Base-by-base conservation (phyloP, 2,888 invertebrate species). In the Helleia helle region DNA sequence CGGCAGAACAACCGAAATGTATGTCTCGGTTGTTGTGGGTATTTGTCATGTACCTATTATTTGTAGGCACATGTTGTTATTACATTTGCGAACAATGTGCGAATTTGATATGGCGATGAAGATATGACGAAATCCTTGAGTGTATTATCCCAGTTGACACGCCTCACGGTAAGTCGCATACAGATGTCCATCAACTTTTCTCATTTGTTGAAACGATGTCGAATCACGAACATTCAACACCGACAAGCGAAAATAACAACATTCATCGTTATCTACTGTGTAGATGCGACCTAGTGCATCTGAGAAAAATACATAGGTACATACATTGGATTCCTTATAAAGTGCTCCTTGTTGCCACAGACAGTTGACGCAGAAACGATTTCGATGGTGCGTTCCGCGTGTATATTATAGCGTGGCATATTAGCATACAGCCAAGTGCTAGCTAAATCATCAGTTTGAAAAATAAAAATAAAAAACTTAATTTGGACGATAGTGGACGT, bases 61-160 rank as follows among this genome's bases (percentile, higher is more conserved):
- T n/a, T n/a, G n/a, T n/a, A n/a, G n/a, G n/a, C n/a, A 42, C 51
- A 52, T 52, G 50, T 53, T n/a, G 52, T 43, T 30, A 52, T 46
- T 9, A 54, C 51, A 38, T 54, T 50, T 36, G 50, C 44, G 40
- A 50, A 50, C 42, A 44, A 41, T 44, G 48, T 43, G 38, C 43
- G 45, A 41, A 45, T 45, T 41, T 40, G 45, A 43, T 44, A 42
- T 37, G 42, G 41, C 38, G 44, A 42, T 24, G 40, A 43, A 41
- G 43, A 41, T 37, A 41, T 42, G 41, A 44, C 42, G 39, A 49
- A 45, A 49, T 47, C 44, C 42, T 43, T 43, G 42, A 42, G 44
- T 25, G 43, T 31, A 43, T 49, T 42, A 37, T 40, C 36, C 34
- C 44, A 36, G 38, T 44, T 45, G 41, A 48, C 49, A 49, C 42